phyloP scores from a whole-genome alignment of 1,140 invertebrate species.

The Dermatophagoides farinae region DNA sequence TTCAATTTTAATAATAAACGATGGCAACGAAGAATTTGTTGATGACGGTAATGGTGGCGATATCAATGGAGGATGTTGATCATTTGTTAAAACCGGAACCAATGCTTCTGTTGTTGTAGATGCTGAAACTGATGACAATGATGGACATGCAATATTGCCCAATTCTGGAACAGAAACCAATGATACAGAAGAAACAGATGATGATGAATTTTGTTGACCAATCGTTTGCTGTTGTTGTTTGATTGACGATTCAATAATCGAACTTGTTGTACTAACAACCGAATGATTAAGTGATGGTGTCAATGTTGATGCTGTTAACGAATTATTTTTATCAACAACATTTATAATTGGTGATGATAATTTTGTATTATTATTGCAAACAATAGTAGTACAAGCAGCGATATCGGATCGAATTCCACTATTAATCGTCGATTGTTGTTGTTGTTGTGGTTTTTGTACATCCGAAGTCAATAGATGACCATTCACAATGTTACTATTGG shows the following conservation, averaged over 20 bases:
- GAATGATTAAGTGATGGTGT: background rate
- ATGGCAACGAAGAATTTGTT: background rate
- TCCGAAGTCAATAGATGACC: constrained; percentile 2
- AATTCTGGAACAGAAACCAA: too few species aligned
- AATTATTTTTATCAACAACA: background rate
- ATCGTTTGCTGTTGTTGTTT: too few species aligned
- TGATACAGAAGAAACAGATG: too few species aligned
- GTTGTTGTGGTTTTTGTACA: background rate
- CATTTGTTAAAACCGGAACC: too few species aligned
- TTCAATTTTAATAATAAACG: background rate
- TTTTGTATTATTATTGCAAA: too few species aligned
- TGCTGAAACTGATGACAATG: too few species aligned
- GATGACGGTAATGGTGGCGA: background rate
- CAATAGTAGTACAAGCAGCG: too few species aligned
- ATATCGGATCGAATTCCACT: too few species aligned
- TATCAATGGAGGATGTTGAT: background rate
- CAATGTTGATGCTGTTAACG: background rate
- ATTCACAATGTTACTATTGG: background rate
- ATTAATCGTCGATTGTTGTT: background rate
- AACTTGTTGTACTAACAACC: background rate
- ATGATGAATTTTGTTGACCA: background rate
- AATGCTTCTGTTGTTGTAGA: too few species aligned
- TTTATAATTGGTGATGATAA: too few species aligned
- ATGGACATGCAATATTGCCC: too few species aligned
- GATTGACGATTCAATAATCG: too few species aligned